Evolutionary conservation across 2,888 invertebrate genomes (phyloP).

Genomic region (Acrobasis repandana): DNA sequence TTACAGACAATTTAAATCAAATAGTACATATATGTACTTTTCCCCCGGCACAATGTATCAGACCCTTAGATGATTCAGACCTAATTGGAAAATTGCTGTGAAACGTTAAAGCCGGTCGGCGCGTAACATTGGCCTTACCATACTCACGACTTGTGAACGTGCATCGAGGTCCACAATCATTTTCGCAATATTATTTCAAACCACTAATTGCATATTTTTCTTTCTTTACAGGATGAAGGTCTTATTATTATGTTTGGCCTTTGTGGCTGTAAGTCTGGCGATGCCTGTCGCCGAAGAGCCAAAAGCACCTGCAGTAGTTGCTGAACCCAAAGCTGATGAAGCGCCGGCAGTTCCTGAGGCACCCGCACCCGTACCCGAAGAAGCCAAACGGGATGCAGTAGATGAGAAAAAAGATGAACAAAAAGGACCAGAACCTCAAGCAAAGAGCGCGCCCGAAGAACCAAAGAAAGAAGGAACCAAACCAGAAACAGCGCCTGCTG

Average conservation of each 20-base stretch:
- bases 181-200: conserved; percentile 48
- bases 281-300: conserved; percentile 84
- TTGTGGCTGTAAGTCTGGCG: conserved; percentile 80
- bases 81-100: conserved; percentile 78
- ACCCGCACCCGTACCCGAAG: conserved; percentile 43
- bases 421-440: conserved; percentile 42
- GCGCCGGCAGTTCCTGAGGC: conserved; percentile 44
- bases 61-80: conserved; percentile 72
- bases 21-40: conserved; percentile 55
- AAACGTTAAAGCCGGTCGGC: conserved; percentile 56
- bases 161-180: conserved; percentile 54
- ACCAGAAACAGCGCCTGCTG: conserved; percentile 19
- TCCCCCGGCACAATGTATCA: conserved; percentile 57
- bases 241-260: conserved; percentile 83
- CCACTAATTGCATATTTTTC: conserved; percentile 59
- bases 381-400: conserved; percentile 47
- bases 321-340: conserved; percentile 41
- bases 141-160: conserved; percentile 69
- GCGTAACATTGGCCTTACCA: conserved; percentile 81
- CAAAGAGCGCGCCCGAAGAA: conserved; percentile 40
- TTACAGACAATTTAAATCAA: conserved; percentile 62
- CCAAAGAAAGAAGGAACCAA: conserved; percentile 41
- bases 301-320: conserved; percentile 38
- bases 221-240: conserved; percentile 85
- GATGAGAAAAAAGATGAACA: conserved; percentile 45